Evolutionary conservation across 2,888 invertebrate genomes (phyloP).

Genomic region (Bombylius discolor): DNA sequence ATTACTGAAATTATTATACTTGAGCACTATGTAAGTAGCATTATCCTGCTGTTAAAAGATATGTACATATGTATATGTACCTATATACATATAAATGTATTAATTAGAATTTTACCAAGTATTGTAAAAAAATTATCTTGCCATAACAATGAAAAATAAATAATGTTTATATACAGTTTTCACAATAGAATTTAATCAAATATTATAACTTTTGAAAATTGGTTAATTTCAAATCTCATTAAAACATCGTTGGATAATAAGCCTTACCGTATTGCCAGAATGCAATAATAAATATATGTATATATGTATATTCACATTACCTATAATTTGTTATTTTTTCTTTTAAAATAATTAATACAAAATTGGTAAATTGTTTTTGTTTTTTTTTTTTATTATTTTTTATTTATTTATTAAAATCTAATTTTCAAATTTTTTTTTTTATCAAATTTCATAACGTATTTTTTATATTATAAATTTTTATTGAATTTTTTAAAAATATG

Average conservation of each 20-base stretch:
- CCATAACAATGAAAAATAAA: too few relatives aligned
- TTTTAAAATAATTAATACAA: too few relatives aligned
- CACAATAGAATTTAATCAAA: not conserved
- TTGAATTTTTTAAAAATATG: not conserved
- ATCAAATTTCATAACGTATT: not conserved
- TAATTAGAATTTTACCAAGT: too few relatives aligned
- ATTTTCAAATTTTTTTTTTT: conserved; percentile 2
- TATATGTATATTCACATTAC: not conserved
- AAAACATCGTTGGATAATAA: conserved; percentile 5
- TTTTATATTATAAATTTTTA: not conserved
- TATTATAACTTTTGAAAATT: not conserved
- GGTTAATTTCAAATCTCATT: conserved; percentile 1
- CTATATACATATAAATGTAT: too few relatives aligned
- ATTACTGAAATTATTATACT: too few relatives aligned
- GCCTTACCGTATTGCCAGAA: conserved; percentile 11
- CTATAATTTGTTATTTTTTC: too few relatives aligned
- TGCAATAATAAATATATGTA: conserved; percentile 5
- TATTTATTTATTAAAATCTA: not conserved
- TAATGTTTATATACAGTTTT: too few relatives aligned
- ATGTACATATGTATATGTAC: too few relatives aligned
- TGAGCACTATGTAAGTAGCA: too few relatives aligned
- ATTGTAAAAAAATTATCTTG: too few relatives aligned
- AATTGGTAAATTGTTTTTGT: too few relatives aligned
- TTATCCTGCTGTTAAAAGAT: too few relatives aligned
- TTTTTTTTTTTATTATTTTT: not conserved